Evolutionary conservation across 2,888 invertebrate genomes (phyloP).

Genomic region (Anticlea derivata): DNA sequence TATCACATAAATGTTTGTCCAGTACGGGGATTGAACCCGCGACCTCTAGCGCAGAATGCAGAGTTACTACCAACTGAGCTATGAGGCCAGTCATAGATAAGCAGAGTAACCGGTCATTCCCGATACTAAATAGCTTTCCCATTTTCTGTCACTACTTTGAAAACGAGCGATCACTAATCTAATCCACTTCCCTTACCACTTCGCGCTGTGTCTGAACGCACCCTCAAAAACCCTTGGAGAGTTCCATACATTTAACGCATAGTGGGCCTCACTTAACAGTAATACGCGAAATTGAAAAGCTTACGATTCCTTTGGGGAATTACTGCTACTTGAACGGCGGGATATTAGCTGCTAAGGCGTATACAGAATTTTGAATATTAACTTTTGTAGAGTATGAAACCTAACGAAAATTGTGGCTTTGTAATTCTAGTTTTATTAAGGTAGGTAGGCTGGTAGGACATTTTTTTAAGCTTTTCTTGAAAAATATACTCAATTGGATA

Average conservation of each 20-base stretch:
- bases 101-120: too few species aligned
- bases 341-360: neutral
- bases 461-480: neutral
- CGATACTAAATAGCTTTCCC: too few species aligned
- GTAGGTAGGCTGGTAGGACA: neutral
- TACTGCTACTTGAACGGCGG: slow-evolving; percentile 4
- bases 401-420: neutral
- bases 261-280: slow-evolving; percentile 42
- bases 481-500: too few species aligned
- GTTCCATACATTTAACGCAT: slow-evolving; percentile 46
- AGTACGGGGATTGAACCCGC: too few species aligned
- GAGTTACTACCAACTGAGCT: too few species aligned
- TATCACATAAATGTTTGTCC: too few species aligned
- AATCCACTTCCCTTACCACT: neutral
- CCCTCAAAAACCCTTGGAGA: slow-evolving; percentile 26
- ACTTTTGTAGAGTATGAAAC: slow-evolving; percentile 4
- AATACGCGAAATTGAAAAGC: slow-evolving; percentile 42
- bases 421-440: neutral
- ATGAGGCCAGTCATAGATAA: too few species aligned
- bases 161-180: neutral
- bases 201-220: neutral
- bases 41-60: too few species aligned
- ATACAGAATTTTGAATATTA: slow-evolving; percentile 14
- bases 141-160: too few species aligned
- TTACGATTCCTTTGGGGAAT: slow-evolving; percentile 30